Evolutionary conservation across 37 sponge, comb jelly and placozoan species (phyloP).

Genomic region (Geodia barretti): DNA sequence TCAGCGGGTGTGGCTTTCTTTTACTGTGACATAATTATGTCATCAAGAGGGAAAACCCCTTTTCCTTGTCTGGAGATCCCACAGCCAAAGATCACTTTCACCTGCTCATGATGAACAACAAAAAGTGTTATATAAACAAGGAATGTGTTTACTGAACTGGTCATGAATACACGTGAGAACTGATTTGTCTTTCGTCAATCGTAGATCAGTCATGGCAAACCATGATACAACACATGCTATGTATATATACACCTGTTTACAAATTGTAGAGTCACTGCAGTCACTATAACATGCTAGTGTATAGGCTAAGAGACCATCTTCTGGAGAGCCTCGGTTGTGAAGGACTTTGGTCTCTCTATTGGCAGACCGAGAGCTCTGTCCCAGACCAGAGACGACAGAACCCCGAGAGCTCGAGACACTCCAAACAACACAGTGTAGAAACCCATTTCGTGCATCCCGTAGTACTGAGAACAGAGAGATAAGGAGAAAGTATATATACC

Average conservation of each 20-base stretch:
- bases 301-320: slow-evolving; percentile 79
- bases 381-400: slow-evolving; percentile 96
- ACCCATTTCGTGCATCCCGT: slow-evolving; percentile 95
- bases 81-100: neutral
- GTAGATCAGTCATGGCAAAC: too few relatives aligned
- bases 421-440: slow-evolving; percentile 99
- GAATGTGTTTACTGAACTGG: too few relatives aligned
- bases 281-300: too few relatives aligned
- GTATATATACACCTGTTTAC: too few relatives aligned
- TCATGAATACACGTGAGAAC: too few relatives aligned
- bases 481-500: neutral
- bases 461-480: slow-evolving; percentile 78
- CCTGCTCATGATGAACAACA: too few relatives aligned
- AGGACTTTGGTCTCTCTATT: slow-evolving; percentile 96
- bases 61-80: neutral
- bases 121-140: too few relatives aligned
- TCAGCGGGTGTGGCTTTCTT: neutral
- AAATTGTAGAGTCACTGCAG: too few relatives aligned
- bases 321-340: slow-evolving; percentile 91
- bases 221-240: too few relatives aligned
- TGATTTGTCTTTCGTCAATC: too few relatives aligned
- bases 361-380: slow-evolving; percentile 97
- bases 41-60: neutral
- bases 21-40: neutral
- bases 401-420: slow-evolving; percentile 97